Evolutionary conservation across 1,140 invertebrate genomes (phyloP).

Genomic region (Periplaneta americana): DNA sequence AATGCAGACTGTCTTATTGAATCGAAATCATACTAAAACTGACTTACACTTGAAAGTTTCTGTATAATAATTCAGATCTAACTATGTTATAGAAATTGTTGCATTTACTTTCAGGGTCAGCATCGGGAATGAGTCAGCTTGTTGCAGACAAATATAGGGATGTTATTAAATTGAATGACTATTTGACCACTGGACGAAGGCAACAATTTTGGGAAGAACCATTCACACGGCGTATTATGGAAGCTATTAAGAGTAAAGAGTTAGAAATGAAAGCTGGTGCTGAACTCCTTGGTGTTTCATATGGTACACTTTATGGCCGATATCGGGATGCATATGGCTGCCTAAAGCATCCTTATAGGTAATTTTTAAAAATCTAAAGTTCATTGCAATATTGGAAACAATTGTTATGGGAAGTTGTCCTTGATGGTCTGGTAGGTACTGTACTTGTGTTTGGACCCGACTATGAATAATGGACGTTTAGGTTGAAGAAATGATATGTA

Average conservation of each 20-base stretch:
- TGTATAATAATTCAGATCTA: too few species aligned
- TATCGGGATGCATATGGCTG: constrained; percentile 85
- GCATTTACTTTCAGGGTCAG: constrained; percentile 1
- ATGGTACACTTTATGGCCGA: constrained; percentile 80
- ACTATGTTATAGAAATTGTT: too few species aligned
- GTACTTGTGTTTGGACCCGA: too few species aligned
- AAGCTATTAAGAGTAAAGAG: constrained; percentile 83
- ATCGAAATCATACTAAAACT: too few species aligned
- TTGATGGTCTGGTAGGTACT: too few species aligned
- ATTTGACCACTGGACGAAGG: constrained; percentile 73
- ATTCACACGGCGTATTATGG: constrained; percentile 76
- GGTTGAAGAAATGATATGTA: too few species aligned
- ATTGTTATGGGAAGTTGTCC: too few species aligned
- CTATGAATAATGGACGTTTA: too few species aligned
- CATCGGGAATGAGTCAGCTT: constrained; percentile 27
- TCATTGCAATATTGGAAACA: too few species aligned
- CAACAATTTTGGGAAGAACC: constrained; percentile 90
- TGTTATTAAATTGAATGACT: constrained; percentile 83
- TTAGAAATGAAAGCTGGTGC: constrained; percentile 91
- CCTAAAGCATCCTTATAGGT: constrained; percentile 73
- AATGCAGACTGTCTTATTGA: too few species aligned
- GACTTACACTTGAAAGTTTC: too few species aligned
- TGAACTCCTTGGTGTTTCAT: constrained; percentile 79
- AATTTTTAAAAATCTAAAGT: too few species aligned
- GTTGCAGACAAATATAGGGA: constrained; percentile 53